These are phyloP conservation scores for Hydraecia micacea DNA, from an alignment of 2,888 invertebrate genomes.

Conservation along the genomic window DNA sequence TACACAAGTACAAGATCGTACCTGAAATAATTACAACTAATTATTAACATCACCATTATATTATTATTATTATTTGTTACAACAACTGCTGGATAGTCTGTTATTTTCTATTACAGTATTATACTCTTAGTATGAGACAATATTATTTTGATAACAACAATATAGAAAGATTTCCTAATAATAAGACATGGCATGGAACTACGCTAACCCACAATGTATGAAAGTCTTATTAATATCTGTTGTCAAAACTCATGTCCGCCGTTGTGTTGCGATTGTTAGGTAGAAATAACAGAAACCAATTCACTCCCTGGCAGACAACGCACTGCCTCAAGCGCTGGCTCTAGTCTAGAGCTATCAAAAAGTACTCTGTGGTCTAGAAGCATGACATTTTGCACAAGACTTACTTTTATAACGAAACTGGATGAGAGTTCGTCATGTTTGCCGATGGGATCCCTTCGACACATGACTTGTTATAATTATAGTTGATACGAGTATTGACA, in stretches of 20 bases:
- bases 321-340: no score
- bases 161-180: background rate
- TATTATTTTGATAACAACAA: background rate
- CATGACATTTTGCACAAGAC: background rate
- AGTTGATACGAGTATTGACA: background rate
- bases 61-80: background rate
- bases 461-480: no score
- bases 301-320: no score
- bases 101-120: background rate
- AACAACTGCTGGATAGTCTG: background rate
- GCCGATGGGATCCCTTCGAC: no score
- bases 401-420: no score
- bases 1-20: slow-evolving; percentile 17
- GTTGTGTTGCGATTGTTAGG: background rate
- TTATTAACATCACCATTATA: slow-evolving; percentile 22
- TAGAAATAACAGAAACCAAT: background rate
- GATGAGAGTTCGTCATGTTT: no score
- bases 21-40: background rate
- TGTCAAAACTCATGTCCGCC: background rate
- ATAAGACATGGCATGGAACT: background rate
- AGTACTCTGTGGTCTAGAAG: no score
- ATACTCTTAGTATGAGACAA: background rate
- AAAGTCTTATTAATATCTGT: background rate
- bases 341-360: no score
- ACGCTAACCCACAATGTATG: background rate